Evolutionary conservation across 2,888 invertebrate genomes (phyloP).

Genomic region (Chaitophorus viminalis): DNA sequence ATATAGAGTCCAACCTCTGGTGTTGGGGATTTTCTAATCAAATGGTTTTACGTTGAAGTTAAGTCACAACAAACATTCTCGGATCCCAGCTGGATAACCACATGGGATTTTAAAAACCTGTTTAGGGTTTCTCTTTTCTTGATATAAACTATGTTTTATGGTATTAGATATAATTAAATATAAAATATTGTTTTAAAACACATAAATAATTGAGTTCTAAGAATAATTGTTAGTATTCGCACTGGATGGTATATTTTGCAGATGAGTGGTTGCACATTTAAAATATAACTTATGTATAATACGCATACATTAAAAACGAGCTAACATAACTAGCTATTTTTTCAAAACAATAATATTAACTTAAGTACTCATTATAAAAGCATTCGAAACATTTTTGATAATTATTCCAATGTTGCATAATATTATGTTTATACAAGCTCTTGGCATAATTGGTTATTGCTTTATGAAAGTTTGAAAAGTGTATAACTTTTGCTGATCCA

Average conservation of each 20-base stretch:
- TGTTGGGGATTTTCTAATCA: constrained; percentile 8
- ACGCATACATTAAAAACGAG: too few relatives aligned
- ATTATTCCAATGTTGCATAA: too few relatives aligned
- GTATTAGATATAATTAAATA: neutral
- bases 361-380: too few relatives aligned
- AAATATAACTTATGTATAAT: too few relatives aligned
- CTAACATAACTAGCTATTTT: too few relatives aligned
- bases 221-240: neutral
- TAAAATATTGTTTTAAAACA: neutral
- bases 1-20: neutral
- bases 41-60: neutral
- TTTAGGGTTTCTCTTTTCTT: neutral
- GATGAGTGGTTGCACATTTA: too few relatives aligned
- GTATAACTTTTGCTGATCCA: neutral
- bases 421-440: too few relatives aligned
- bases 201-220: neutral
- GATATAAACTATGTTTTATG: constrained; percentile 5
- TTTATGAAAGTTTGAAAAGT: neutral
- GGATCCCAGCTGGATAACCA: neutral
- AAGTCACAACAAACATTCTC: neutral
- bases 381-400: too few relatives aligned
- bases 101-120: neutral
- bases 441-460: too few relatives aligned
- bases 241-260: neutral
- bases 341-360: too few relatives aligned